Percentiles rank a stretch among this genome's conserved stretches.
phyloP scores from a whole-genome alignment of 2,888 invertebrate genomes.

The Drosophila nigricruria region DNA sequence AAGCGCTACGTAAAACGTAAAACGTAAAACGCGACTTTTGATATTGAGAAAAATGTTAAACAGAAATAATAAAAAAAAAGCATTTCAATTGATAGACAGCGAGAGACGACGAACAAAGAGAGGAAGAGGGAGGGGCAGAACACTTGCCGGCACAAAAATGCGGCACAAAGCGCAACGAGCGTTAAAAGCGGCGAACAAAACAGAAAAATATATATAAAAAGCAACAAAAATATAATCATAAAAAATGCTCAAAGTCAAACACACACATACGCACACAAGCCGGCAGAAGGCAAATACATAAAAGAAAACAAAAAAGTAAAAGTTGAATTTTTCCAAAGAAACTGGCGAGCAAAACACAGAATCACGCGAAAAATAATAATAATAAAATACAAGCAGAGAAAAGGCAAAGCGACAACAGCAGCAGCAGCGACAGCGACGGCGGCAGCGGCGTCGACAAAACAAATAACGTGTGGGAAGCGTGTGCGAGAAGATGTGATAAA shows the following conservation, averaged over 20 bases:
- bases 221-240: constrained; percentile 68
- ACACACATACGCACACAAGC: constrained; percentile 45
- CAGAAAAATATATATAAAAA: constrained; percentile 66
- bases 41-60: constrained; percentile 41
- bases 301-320: constrained; percentile 79
- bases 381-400: constrained; percentile 74
- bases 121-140: constrained; percentile 30
- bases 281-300: constrained; percentile 63
- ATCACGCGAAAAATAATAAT: constrained; percentile 81
- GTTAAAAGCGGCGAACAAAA: constrained; percentile 73
- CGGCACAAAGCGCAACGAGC: constrained; percentile 56
- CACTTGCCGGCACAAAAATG: constrained; percentile 45
- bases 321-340: constrained; percentile 82
- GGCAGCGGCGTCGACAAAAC: constrained; percentile 57
- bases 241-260: constrained; percentile 68
- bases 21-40: constrained; percentile 57
- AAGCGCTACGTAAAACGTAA: constrained; percentile 52
- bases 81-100: constrained; percentile 52
- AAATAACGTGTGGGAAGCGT: constrained; percentile 69
- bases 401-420: constrained; percentile 52
- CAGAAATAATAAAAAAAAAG: constrained; percentile 21
- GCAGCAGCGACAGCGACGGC: constrained; percentile 38
- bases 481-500: constrained; percentile 64
- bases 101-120: constrained; percentile 26
- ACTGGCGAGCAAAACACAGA: constrained; percentile 79